A percentile compares a stretch with the other conserved stretches of the same genome.
Conservation (phyloP, 1,140 invertebrate genomes). For the Drosophila mauritiana region DNA sequence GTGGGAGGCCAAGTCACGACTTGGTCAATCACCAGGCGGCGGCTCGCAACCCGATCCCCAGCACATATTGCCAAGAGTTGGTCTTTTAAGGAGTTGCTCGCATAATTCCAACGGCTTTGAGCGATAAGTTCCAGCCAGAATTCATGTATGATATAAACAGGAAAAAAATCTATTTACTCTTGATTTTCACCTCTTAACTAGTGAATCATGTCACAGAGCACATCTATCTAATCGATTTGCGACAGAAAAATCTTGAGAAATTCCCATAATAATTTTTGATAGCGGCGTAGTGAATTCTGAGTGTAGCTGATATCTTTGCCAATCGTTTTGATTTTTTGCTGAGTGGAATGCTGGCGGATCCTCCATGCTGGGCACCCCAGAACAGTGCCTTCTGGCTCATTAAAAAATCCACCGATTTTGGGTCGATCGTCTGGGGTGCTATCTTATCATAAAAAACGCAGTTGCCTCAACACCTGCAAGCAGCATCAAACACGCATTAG, state of each 20-base stretch:
- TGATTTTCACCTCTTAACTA: too few species aligned
- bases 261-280: too few species aligned
- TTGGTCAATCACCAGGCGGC: slow-evolving; percentile 35
- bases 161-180: neutral
- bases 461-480: slow-evolving; percentile 76
- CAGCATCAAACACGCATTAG: slow-evolving; percentile 74
- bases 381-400: slow-evolving; percentile 41
- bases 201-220: too few species aligned
- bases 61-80: slow-evolving; percentile 4
- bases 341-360: slow-evolving; percentile 3
- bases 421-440: slow-evolving; percentile 46
- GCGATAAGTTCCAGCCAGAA: slow-evolving; percentile 11
- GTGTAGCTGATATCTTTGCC: too few species aligned
- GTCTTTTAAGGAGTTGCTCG: slow-evolving; percentile 23
- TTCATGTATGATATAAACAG: neutral
- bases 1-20: slow-evolving; percentile 44
- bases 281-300: too few species aligned
- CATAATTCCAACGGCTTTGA: slow-evolving; percentile 20
- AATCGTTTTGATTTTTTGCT: neutral
- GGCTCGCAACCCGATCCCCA: slow-evolving; percentile 1
- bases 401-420: slow-evolving; percentile 58
- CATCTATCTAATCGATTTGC: too few species aligned
- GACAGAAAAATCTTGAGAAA: too few species aligned
- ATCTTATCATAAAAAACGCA: slow-evolving; percentile 80
- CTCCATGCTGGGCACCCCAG: slow-evolving; percentile 12